Evolutionary conservation across 2,888 invertebrate genomes (phyloP).

Genomic region (Eristalinus aeneus): DNA sequence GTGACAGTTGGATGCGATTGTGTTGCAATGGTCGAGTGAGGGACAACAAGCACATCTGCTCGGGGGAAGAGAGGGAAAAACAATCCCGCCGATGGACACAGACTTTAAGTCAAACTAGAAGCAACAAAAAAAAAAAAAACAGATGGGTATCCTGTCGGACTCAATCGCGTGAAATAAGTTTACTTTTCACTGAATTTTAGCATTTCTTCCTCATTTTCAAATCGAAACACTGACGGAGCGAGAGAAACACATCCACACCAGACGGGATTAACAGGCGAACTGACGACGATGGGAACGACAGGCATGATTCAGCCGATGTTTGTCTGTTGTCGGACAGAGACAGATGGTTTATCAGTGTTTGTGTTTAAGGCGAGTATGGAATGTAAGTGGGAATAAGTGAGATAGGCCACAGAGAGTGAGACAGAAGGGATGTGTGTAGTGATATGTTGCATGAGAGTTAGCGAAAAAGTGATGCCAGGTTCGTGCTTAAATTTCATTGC

Average conservation of each 20-base stretch:
- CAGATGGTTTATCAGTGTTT: background rate
- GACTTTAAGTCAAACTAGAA: background rate
- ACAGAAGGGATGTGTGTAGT: background rate
- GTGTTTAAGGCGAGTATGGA: constrained; percentile 6
- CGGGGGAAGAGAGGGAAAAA: background rate
- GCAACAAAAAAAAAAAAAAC: background rate
- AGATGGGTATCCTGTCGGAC: background rate
- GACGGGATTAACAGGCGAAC: constrained; percentile 55
- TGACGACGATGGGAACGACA: constrained; percentile 30
- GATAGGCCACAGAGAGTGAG: background rate
- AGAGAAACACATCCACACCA: constrained; percentile 24
- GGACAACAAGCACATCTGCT: constrained; percentile 1
- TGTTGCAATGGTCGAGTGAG: background rate
- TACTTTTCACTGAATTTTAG: constrained; percentile 17
- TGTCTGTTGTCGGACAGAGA: constrained; percentile 43
- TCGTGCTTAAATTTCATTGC: background rate
- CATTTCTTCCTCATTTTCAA: constrained; percentile 20
- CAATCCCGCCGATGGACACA: background rate
- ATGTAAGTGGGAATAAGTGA: background rate
- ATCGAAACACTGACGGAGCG: constrained; percentile 8
- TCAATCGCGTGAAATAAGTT: constrained; percentile 4
- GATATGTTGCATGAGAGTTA: constrained; percentile 49
- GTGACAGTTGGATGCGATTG: constrained; percentile 29
- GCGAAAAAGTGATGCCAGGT: constrained; percentile 54
- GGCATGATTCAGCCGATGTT: constrained; percentile 50